Conservation (phyloP, 2,113 vertebrate genomes). For the Macquaria ambigua region DNA sequence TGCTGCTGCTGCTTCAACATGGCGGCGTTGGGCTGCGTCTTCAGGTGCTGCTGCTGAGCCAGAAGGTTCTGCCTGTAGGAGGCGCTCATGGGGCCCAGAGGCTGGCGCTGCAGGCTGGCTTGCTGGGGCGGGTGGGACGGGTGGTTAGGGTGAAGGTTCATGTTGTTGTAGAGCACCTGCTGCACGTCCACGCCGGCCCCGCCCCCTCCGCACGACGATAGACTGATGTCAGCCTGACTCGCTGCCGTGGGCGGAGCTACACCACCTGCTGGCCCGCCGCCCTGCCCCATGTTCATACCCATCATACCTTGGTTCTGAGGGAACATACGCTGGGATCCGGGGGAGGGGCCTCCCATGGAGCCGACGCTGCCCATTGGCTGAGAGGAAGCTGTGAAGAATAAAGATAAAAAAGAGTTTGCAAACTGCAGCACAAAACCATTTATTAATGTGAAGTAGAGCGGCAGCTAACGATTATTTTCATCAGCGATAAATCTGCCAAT, state of each 20-base stretch:
- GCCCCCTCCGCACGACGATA: slow-evolving; percentile 87
- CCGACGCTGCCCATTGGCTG: slow-evolving; percentile 88
- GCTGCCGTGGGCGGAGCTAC: slow-evolving; percentile 80
- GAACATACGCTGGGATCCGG: slow-evolving; percentile 91
- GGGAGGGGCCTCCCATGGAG: slow-evolving; percentile 87
- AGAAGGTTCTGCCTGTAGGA: slow-evolving; percentile 90
- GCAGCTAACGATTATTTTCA: no score
- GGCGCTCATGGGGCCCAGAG: slow-evolving; percentile 83
- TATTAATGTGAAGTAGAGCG: neutral
- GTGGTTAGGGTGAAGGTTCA: slow-evolving; percentile 85
- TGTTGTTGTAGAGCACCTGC: slow-evolving; percentile 87
- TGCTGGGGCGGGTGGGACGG: slow-evolving; percentile 63
- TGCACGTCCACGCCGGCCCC: slow-evolving; percentile 87
- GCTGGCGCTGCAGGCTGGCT: slow-evolving; percentile 86
- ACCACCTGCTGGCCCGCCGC: slow-evolving; percentile 79
- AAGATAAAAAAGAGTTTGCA: neutral
- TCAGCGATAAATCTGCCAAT: no score
- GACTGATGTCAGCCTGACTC: slow-evolving; percentile 88
- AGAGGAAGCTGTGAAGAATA: slow-evolving; percentile 86
- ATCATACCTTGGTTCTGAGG: slow-evolving; percentile 90
- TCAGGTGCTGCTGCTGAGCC: slow-evolving; percentile 87
- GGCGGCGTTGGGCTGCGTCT: slow-evolving; percentile 86
- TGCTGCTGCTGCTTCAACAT: slow-evolving; percentile 90
- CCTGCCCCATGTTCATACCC: slow-evolving; percentile 88
- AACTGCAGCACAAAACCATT: neutral